Evolutionary conservation across 2,113 vertebrate species (phyloP).

Genomic region (Burhinus oedicnemus): DNA sequence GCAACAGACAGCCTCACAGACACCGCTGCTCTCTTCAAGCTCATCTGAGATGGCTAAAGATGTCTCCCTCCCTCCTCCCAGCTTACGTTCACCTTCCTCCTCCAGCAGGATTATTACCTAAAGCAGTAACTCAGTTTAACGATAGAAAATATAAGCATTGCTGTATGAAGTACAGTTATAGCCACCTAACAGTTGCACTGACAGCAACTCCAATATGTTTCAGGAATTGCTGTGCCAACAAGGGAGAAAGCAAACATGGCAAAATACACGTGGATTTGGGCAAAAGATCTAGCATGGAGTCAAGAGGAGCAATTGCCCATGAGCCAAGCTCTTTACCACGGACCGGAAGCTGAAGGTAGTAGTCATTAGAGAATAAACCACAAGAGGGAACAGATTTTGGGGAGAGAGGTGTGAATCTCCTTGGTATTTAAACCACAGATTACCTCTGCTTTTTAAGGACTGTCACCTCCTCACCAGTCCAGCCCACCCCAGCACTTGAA

Average conservation of each 20-base stretch:
- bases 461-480: neutral
- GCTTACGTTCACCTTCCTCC: neutral
- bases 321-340: neutral
- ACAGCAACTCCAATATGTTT: neutral
- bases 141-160: accelerated
- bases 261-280: neutral
- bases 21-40: neutral
- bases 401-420: neutral
- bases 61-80: neutral
- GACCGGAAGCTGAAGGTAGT: neutral
- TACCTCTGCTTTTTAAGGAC: neutral
- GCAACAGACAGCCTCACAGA: neutral
- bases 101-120: neutral
- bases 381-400: neutral
- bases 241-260: neutral
- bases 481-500: neutral
- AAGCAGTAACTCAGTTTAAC: neutral
- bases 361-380: neutral
- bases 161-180: neutral
- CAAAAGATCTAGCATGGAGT: neutral
- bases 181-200: accelerated
- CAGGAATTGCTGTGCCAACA: neutral
- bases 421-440: neutral
- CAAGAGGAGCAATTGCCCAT: neutral
- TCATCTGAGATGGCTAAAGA: neutral